A percentile compares a stretch with the other conserved stretches of the same genome.
phyloP scores from a whole-genome alignment of 64 coral and sea anemone genomes.

The Montipora cactus region DNA sequence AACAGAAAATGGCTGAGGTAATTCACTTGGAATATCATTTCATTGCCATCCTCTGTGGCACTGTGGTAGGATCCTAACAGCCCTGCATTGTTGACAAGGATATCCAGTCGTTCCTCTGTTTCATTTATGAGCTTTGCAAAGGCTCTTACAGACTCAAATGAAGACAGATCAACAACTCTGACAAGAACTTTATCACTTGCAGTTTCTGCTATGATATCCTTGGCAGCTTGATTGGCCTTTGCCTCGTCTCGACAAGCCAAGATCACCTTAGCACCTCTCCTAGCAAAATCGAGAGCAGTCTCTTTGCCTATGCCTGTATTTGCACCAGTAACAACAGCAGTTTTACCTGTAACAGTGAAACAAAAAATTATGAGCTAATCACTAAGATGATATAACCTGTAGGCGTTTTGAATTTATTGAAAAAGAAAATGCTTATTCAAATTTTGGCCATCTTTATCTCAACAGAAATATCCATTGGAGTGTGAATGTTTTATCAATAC shows the following conservation, averaged over 20 bases:
- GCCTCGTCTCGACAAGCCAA: slow-evolving; percentile 79
- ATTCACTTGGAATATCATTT: slow-evolving; percentile 73
- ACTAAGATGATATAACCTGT: neutral
- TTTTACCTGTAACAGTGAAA: slow-evolving; percentile 63
- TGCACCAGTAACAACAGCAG: slow-evolving; percentile 75
- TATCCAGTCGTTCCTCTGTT: slow-evolving; percentile 82
- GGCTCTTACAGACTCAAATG: slow-evolving; percentile 80
- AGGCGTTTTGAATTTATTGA: no score
- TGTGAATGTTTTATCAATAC: no score
- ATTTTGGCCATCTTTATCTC: no score
- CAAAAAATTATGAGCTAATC: neutral
- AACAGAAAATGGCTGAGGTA: slow-evolving; percentile 86
- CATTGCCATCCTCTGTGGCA: slow-evolving; percentile 79
- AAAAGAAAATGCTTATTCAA: no score
- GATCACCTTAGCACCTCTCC: slow-evolving; percentile 83
- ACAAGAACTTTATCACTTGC: slow-evolving; percentile 73
- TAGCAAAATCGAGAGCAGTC: slow-evolving; percentile 82
- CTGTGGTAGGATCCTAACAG: neutral
- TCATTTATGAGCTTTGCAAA: slow-evolving; percentile 68
- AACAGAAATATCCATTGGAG: no score
- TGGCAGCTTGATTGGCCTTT: slow-evolving; percentile 69
- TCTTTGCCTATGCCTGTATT: slow-evolving; percentile 89
- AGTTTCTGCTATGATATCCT: slow-evolving; percentile 78
- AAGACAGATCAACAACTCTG: slow-evolving; percentile 74
- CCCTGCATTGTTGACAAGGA: slow-evolving; percentile 94